Conservation (phyloP, 1,140 invertebrate genomes). For the Glossosoma conforme region DNA sequence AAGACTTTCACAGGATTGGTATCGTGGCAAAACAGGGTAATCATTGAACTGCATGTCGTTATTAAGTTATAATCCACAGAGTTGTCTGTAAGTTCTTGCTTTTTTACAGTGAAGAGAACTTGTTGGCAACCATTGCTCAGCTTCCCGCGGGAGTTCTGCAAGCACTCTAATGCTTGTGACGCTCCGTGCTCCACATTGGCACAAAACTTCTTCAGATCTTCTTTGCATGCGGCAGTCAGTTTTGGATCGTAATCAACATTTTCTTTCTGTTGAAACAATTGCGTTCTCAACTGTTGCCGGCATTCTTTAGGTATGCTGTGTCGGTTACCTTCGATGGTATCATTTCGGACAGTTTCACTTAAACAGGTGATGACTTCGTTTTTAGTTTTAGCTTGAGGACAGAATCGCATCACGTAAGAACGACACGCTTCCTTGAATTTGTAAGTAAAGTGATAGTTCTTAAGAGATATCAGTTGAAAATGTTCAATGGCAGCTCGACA, state of each 20-base stretch:
- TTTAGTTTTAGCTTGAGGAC: slow-evolving; percentile 73
- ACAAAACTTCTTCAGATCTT: slow-evolving; percentile 77
- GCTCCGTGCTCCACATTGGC: slow-evolving; percentile 66
- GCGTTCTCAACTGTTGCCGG: slow-evolving; percentile 79
- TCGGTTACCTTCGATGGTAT: slow-evolving; percentile 73
- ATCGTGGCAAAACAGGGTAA: slow-evolving; percentile 73
- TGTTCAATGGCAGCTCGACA: slow-evolving; percentile 94
- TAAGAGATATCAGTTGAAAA: slow-evolving; percentile 85
- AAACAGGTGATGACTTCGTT: slow-evolving; percentile 86
- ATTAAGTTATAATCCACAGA: slow-evolving; percentile 80
- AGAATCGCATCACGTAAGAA: slow-evolving; percentile 75
- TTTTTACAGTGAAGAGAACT: slow-evolving; percentile 76
- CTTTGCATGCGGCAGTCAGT: slow-evolving; percentile 65
- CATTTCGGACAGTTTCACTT: slow-evolving; percentile 83
- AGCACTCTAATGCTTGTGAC: slow-evolving; percentile 78
- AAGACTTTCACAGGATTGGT: slow-evolving; percentile 63
- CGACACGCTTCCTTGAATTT: slow-evolving; percentile 95
- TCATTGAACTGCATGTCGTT: slow-evolving; percentile 78
- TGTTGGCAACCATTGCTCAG: slow-evolving; percentile 69
- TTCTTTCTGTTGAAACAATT: slow-evolving; percentile 85
- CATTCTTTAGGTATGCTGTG: slow-evolving; percentile 81
- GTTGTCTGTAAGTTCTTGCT: slow-evolving; percentile 80
- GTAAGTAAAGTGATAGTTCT: slow-evolving; percentile 91
- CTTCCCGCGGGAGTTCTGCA: slow-evolving; percentile 66
- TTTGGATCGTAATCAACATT: slow-evolving; percentile 80